Conservation (phyloP, 2,797 vertebrate genomes). For the Sebastes minor region DNA sequence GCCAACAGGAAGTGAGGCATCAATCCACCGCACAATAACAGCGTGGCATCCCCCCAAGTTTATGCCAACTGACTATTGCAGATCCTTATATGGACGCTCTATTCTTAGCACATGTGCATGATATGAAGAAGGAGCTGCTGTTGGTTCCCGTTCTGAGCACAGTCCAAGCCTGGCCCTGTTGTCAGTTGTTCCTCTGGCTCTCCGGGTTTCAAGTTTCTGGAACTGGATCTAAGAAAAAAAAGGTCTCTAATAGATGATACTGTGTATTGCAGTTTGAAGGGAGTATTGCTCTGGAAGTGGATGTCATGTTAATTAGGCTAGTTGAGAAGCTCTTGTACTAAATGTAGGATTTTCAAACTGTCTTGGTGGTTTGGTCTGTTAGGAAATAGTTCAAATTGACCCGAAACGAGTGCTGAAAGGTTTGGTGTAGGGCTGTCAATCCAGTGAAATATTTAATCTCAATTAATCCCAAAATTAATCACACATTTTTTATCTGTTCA, state of each 20-base stretch:
- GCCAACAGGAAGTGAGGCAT: slow-evolving; percentile 62
- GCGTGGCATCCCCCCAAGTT: slow-evolving; percentile 49
- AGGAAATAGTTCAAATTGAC: not conserved
- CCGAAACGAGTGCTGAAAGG: not conserved
- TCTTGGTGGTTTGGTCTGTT: not conserved
- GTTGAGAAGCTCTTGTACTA: not conserved
- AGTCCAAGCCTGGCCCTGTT: not conserved
- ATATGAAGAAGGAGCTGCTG: slow-evolving; percentile 47
- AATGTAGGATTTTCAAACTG: not conserved
- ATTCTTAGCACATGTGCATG: slow-evolving; percentile 63
- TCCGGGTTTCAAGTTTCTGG: not conserved
- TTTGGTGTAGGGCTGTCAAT: not conserved
- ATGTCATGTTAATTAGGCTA: not conserved
- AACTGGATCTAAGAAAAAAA: not conserved
- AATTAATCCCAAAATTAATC: too few species aligned
- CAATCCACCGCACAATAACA: slow-evolving; percentile 23
- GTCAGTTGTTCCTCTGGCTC: not conserved
- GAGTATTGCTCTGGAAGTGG: not conserved
- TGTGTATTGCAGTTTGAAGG: not conserved
- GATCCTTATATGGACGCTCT: slow-evolving; percentile 64
- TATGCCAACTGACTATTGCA: slow-evolving; percentile 33
- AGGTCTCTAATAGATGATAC: not conserved
- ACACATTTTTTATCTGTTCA: too few species aligned
- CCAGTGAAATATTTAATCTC: too few species aligned
- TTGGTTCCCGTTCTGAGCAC: slow-evolving; percentile 5